phyloP scores from a whole-genome alignment of 2,113 vertebrate species.

The Seriola quinqueradiata region DNA sequence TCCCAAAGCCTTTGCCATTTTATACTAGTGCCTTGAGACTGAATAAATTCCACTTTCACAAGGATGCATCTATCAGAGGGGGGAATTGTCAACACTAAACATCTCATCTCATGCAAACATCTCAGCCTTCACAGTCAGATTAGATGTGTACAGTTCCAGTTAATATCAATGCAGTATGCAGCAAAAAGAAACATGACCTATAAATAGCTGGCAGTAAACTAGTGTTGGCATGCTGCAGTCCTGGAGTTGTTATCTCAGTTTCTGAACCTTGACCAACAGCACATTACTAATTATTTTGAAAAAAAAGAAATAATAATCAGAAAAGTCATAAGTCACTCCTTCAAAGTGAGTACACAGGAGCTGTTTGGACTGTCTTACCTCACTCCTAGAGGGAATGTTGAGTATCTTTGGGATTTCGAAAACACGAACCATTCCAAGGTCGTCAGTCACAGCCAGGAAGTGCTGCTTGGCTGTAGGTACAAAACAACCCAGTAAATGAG shows the following conservation, averaged over 20 bases:
- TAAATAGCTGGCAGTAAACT: neutral
- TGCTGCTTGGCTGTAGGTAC: constrained; percentile 86
- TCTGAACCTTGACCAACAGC: neutral
- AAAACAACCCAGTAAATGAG: constrained; percentile 34
- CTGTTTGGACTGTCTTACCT: constrained; percentile 83
- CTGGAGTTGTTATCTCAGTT: neutral
- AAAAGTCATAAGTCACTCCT: neutral
- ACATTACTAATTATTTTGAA: neutral
- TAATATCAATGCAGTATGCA: neutral
- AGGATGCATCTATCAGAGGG: neutral
- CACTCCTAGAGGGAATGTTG: constrained; percentile 80
- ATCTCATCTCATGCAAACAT: neutral
- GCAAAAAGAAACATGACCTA: neutral
- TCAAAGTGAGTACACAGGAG: constrained; percentile 5
- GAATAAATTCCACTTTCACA: neutral
- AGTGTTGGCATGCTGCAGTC: neutral
- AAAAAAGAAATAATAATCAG: neutral
- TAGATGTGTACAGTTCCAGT: neutral
- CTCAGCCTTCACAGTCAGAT: neutral
- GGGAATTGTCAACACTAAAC: too few relatives aligned
- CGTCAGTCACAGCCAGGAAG: constrained; percentile 90
- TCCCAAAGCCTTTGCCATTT: neutral
- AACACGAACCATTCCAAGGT: constrained; percentile 88
- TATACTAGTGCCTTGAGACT: too few relatives aligned
- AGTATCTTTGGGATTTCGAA: constrained; percentile 89